Evolutionary conservation across 2,888 invertebrate genomes (phyloP).

Genomic region (Dromius quadrimaculatus): DNA sequence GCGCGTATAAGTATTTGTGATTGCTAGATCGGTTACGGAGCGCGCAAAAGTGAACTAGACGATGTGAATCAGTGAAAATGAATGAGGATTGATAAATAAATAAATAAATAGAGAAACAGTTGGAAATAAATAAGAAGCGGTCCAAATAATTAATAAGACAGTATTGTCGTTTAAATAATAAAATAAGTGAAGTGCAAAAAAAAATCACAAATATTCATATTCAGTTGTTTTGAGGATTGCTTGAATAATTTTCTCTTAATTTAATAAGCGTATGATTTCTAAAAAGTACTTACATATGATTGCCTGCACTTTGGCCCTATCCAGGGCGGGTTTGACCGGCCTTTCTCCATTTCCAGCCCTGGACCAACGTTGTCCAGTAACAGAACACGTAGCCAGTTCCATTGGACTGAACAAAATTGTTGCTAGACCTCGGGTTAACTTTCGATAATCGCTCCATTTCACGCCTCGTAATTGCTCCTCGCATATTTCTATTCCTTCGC

Average conservation of each 20-base stretch:
- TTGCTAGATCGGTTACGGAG: too few species aligned
- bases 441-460: constrained; percentile 81
- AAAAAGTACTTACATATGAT: constrained; percentile 72
- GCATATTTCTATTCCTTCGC: constrained; percentile 80
- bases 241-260: not conserved
- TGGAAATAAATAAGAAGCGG: too few species aligned
- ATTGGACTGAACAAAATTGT: constrained; percentile 81
- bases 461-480: constrained; percentile 78
- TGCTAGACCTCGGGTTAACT: constrained; percentile 79
- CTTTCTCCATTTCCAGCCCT: constrained; percentile 79
- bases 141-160: too few species aligned
- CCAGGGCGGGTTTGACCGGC: constrained; percentile 81
- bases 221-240: too few species aligned
- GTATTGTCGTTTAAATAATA: too few species aligned
- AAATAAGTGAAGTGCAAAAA: too few species aligned
- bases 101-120: too few species aligned
- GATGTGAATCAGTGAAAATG: too few species aligned
- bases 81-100: too few species aligned
- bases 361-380: constrained; percentile 82
- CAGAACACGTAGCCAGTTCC: constrained; percentile 80
- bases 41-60: too few species aligned
- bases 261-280: not conserved
- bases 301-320: constrained; percentile 79
- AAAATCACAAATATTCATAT: too few species aligned
- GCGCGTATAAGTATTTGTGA: too few species aligned